Conservation (phyloP, 2,113 vertebrate species). For the Eulemur macaco region DNA sequence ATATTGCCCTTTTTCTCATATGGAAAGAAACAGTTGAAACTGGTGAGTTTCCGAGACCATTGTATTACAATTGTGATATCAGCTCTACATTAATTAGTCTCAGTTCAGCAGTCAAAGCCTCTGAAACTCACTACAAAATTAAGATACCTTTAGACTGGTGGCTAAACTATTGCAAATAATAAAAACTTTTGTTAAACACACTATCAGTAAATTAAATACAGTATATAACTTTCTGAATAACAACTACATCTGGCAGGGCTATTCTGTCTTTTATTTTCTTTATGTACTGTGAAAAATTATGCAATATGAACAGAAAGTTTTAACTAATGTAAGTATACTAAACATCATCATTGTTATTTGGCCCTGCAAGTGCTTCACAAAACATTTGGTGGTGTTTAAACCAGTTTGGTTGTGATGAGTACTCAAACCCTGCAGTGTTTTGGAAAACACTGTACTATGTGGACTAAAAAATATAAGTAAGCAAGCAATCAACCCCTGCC, state of each 20-base stretch:
- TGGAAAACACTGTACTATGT: neutral
- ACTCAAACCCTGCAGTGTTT: neutral
- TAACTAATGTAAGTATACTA: neutral
- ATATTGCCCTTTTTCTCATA: neutral
- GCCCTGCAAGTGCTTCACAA: neutral
- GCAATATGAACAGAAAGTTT: slow-evolving; percentile 26
- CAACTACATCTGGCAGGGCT: slow-evolving; percentile 49
- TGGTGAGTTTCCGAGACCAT: neutral
- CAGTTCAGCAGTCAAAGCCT: slow-evolving; percentile 50
- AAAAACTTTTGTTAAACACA: slow-evolving; percentile 50
- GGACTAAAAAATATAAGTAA: neutral
- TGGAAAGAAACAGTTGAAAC: neutral
- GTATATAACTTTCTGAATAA: slow-evolving; percentile 48
- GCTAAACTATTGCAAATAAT: slow-evolving; percentile 58
- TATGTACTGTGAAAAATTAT: slow-evolving; percentile 50
- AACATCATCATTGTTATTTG: neutral
- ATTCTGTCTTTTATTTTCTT: slow-evolving; percentile 24
- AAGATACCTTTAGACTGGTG: slow-evolving; percentile 57
- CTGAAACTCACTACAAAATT: slow-evolving; percentile 58
- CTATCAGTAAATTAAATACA: slow-evolving; percentile 70
- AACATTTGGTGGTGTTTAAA: slow-evolving; percentile 30
- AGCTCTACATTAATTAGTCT: neutral
- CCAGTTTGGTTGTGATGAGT: neutral
- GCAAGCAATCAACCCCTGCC: neutral
- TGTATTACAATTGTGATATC: neutral